These are phyloP conservation scores for Eleutherodactylus coqui DNA, from an alignment of 2,797 vertebrate genomes.

Conservation along the genomic window DNA sequence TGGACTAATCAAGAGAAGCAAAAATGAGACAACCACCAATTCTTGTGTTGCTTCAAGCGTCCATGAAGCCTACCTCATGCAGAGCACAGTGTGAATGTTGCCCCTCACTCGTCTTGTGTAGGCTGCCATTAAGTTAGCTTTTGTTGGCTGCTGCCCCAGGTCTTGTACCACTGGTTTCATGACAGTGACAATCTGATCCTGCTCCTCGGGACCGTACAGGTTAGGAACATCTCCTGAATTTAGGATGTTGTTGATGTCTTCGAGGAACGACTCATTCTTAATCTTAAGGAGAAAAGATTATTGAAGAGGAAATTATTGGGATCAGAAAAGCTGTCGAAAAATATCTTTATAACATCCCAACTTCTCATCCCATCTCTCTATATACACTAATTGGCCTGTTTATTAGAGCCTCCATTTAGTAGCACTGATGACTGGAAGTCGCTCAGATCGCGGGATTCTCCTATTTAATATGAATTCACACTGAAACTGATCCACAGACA, in stretches of 20 bases:
- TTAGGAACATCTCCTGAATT: slow-evolving; percentile 91
- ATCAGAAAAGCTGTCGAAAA: neutral
- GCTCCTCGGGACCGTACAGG: slow-evolving; percentile 83
- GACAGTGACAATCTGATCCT: slow-evolving; percentile 83
- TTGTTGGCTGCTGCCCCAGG: slow-evolving; percentile 86
- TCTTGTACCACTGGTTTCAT: slow-evolving; percentile 87
- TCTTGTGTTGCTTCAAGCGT: neutral
- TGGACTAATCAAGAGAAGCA: slow-evolving; percentile 75
- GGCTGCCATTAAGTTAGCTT: slow-evolving; percentile 87
- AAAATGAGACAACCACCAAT: neutral
- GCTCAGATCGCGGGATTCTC: too few species aligned
- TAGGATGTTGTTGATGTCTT: slow-evolving; percentile 91
- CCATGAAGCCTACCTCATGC: slow-evolving; percentile 85
- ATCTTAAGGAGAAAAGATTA: slow-evolving; percentile 75
- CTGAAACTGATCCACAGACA: too few species aligned
- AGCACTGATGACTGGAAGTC: too few species aligned
- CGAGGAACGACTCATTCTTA: slow-evolving; percentile 90
- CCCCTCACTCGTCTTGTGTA: slow-evolving; percentile 82
- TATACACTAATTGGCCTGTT: too few species aligned
- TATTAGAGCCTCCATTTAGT: too few species aligned
- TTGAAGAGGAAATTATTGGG: neutral
- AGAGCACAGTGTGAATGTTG: slow-evolving; percentile 90
- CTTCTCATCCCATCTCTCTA: neutral
- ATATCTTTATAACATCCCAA: neutral
- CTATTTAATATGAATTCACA: too few species aligned